Evolutionary conservation across 2,797 vertebrate genomes (phyloP).

Genomic region (Neosilurus mollespiculum): DNA sequence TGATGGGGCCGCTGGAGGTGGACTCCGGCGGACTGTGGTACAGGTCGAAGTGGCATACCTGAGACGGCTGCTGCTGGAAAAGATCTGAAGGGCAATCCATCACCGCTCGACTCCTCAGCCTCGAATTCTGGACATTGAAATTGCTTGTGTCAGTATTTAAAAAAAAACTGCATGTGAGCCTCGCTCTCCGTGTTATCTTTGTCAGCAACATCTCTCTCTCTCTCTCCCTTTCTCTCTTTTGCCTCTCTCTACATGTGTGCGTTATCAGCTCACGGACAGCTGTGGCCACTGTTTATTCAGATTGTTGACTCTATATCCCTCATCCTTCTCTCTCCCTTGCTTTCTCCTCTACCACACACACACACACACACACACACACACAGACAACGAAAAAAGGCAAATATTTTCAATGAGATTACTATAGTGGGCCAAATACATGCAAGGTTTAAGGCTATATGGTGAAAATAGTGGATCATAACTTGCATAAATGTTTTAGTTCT

Average conservation of each 20-base stretch:
- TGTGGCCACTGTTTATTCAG: slow-evolving; percentile 82
- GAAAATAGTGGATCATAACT: not conserved
- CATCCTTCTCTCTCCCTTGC: slow-evolving; percentile 53
- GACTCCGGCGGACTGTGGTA: slow-evolving; percentile 64
- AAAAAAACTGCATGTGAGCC: slow-evolving; percentile 37
- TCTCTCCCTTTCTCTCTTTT: slow-evolving; percentile 40
- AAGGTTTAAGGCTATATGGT: slow-evolving; percentile 10
- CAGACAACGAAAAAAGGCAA: slow-evolving; percentile 65
- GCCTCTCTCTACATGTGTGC: slow-evolving; percentile 58
- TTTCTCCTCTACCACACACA: slow-evolving; percentile 49
- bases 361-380: no score
- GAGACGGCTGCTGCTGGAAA: slow-evolving; percentile 67
- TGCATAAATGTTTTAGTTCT: not conserved
- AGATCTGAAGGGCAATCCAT: slow-evolving; percentile 76
- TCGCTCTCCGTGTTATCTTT: slow-evolving; percentile 50
- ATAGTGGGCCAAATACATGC: slow-evolving; percentile 62
- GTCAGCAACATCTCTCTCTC: slow-evolving; percentile 64
- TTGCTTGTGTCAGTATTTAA: slow-evolving; percentile 34
- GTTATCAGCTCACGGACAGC: slow-evolving; percentile 78
- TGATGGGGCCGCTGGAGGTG: slow-evolving; percentile 64
- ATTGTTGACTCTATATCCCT: slow-evolving; percentile 75
- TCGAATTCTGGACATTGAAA: slow-evolving; percentile 54
- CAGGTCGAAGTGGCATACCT: slow-evolving; percentile 66
- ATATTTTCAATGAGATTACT: slow-evolving; percentile 71
- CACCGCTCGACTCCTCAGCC: slow-evolving; percentile 36